phyloP scores from a whole-genome alignment of 2,888 invertebrate species.

The Mechanitis messenoides region DNA sequence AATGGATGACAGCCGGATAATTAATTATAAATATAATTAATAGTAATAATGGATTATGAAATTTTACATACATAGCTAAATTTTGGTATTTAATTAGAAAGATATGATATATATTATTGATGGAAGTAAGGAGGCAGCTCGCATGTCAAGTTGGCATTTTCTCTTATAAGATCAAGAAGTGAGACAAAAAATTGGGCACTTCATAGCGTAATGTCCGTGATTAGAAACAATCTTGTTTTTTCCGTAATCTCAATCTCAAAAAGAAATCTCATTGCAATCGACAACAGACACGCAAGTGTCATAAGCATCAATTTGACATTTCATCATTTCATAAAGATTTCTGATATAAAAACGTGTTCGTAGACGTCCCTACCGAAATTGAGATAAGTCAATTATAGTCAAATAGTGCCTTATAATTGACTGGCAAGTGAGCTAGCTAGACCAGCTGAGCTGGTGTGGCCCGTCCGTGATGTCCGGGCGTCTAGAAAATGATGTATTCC shows the following conservation, averaged over 20 bases:
- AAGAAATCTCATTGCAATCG: slow-evolving; percentile 59
- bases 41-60: too few species aligned
- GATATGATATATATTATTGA: slow-evolving; percentile 18
- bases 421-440: too few species aligned
- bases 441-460: too few species aligned
- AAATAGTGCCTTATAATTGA: too few species aligned
- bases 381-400: too few species aligned
- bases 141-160: slow-evolving; percentile 54
- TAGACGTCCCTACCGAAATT: too few species aligned
- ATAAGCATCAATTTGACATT: slow-evolving; percentile 26
- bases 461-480: too few species aligned
- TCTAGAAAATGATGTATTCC: too few species aligned
- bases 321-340: slow-evolving; percentile 14
- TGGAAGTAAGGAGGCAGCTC: slow-evolving; percentile 25
- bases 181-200: slow-evolving; percentile 50
- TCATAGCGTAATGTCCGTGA: slow-evolving; percentile 51
- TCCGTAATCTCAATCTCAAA: slow-evolving; percentile 30
- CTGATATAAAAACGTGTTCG: neutral
- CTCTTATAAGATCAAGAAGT: slow-evolving; percentile 42
- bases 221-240: slow-evolving; percentile 62
- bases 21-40: too few species aligned
- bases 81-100: slow-evolving; percentile 12
- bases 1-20: too few species aligned
- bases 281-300: slow-evolving; percentile 54
- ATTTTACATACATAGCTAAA: too few species aligned